Evolutionary conservation across 2,797 vertebrate genomes (phyloP).

Genomic region (Leptatherina wallacei): DNA sequence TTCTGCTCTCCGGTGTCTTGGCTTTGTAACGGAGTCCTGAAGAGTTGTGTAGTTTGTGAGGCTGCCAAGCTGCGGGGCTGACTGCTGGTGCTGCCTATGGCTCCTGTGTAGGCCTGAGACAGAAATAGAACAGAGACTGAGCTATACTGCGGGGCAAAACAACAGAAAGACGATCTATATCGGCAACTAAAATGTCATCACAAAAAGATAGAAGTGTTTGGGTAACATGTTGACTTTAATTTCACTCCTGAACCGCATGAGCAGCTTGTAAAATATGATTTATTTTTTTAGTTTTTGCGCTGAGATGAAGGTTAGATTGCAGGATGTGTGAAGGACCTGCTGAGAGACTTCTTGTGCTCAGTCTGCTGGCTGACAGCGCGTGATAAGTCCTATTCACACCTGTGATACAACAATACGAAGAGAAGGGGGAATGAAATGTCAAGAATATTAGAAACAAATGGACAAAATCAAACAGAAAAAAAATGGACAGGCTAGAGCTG

Average conservation of each 20-base stretch:
- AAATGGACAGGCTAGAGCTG: neutral
- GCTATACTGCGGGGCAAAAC: conserved; percentile 4
- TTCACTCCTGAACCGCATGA: conserved; percentile 15
- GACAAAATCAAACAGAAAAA: neutral
- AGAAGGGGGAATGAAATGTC: conserved; percentile 5
- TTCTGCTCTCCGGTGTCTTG: conserved; percentile 37
- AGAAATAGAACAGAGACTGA: conserved; percentile 29
- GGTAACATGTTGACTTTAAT: conserved; percentile 8
- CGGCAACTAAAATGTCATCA: conserved; percentile 20
- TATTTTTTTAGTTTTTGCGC: conserved; percentile 3
- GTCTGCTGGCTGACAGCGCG: conserved; percentile 45
- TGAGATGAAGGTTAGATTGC: conserved; percentile 22
- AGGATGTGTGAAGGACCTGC: conserved; percentile 43
- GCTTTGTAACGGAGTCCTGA: conserved; percentile 23
- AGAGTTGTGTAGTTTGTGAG: conserved; percentile 5
- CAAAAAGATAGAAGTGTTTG: conserved; percentile 5
- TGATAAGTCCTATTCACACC: conserved; percentile 38
- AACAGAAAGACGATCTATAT: neutral
- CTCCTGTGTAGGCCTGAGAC: conserved; percentile 32
- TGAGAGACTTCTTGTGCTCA: conserved; percentile 32
- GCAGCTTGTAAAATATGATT: conserved; percentile 8
- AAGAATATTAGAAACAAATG: neutral
- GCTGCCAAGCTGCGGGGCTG: conserved; percentile 36
- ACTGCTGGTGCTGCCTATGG: conserved; percentile 22
- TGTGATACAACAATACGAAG: conserved; percentile 20